These are phyloP conservation scores for Cinclus cinclus DNA, from an alignment of 2,113 vertebrate species.

Conservation along the genomic window DNA sequence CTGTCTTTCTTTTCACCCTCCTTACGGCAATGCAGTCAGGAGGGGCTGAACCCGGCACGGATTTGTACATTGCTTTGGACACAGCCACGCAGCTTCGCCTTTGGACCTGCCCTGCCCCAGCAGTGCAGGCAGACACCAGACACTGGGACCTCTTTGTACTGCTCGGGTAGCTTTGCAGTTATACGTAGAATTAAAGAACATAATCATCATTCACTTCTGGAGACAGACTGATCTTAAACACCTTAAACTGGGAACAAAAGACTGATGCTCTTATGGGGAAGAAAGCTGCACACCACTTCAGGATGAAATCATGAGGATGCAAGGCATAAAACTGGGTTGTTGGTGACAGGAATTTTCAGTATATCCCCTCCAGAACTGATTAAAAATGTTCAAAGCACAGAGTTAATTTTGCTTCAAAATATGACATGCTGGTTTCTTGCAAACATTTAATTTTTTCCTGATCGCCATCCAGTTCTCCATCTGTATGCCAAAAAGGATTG, in stretches of 20 bases:
- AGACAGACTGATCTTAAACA: background rate
- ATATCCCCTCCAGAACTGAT: background rate
- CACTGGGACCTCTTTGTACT: background rate
- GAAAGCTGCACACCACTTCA: background rate
- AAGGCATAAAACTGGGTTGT: background rate
- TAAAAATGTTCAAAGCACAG: background rate
- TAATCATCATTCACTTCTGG: background rate
- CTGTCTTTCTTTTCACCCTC: background rate
- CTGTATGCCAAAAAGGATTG: background rate
- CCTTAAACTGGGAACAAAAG: background rate
- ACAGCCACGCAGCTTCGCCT: accelerated
- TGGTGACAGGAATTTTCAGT: background rate
- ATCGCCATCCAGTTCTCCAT: background rate
- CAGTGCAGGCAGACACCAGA: background rate
- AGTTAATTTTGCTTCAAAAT: background rate
- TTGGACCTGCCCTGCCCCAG: background rate
- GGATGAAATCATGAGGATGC: background rate
- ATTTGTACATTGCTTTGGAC: accelerated
- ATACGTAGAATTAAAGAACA: background rate
- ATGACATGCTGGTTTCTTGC: background rate
- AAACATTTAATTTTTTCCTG: background rate
- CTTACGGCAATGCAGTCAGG: background rate
- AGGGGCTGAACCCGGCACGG: background rate
- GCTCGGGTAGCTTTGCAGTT: background rate
- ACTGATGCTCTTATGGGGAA: background rate